Percentiles rank a stretch among this genome's conserved stretches.
Conservation (phyloP, 1,140 invertebrate genomes). For the Zaprionus tsacasi region DNA sequence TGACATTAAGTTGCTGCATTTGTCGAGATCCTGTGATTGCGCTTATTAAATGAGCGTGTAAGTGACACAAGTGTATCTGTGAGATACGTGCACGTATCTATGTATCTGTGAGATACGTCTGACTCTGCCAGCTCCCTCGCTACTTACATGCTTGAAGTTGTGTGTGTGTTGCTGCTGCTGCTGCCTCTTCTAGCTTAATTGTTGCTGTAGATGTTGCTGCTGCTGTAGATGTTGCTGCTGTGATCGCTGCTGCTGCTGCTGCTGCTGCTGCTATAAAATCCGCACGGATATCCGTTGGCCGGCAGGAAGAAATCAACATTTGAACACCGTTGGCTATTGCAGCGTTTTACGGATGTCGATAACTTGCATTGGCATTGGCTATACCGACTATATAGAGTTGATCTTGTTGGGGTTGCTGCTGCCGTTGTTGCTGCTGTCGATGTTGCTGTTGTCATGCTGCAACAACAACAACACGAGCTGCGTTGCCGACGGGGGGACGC, state of each 20-base stretch:
- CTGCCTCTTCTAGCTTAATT: constrained; percentile 71
- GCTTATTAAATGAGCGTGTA: constrained; percentile 56
- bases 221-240: constrained; percentile 15
- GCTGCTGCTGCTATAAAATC: constrained; percentile 71
- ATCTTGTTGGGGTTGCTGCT: constrained; percentile 54
- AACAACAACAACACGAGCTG: constrained; percentile 23
- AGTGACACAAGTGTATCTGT: constrained; percentile 33
- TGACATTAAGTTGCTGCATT: constrained; percentile 72
- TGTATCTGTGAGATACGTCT: constrained; percentile 36
- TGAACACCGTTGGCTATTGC: constrained; percentile 76
- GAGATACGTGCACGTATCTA: constrained; percentile 14
- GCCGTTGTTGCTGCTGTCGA: constrained; percentile 40
- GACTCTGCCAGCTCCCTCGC: constrained; percentile 9
- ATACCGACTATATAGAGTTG: constrained; percentile 53
- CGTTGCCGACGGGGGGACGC: constrained; percentile 44
- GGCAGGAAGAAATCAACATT: constrained; percentile 83
- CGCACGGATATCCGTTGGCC: constrained; percentile 80
- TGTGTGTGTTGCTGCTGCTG: constrained; percentile 33
- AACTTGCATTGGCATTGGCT: constrained; percentile 73
- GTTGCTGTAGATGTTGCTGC: constrained; percentile 51
- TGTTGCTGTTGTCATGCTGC: constrained; percentile 61
- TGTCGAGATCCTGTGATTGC: constrained; percentile 62
- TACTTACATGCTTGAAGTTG: constrained; percentile 68
- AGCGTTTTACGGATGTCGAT: constrained; percentile 77
- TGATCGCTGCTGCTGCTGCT: constrained; percentile 40